Percentiles rank a stretch among this genome's conserved stretches.
These are phyloP conservation scores for Drosophila acutilabella DNA, from an alignment of 2,888 invertebrate genomes.

Conservation along the genomic window DNA sequence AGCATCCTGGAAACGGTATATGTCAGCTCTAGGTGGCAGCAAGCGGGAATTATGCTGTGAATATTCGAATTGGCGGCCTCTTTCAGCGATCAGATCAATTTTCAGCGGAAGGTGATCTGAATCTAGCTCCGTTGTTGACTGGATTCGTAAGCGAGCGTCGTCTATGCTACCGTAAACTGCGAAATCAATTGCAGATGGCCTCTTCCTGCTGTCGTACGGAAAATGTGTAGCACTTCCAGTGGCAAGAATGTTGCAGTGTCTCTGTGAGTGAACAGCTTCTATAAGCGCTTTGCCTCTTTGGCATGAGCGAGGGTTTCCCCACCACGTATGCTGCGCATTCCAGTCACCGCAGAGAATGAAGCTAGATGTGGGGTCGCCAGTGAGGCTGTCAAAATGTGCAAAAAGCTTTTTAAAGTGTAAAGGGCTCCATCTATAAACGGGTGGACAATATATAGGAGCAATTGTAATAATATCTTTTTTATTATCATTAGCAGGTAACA, in stretches of 20 bases:
- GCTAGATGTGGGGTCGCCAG: not conserved
- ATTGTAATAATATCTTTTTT: slow-evolving; percentile 4
- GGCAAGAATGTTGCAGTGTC: not conserved
- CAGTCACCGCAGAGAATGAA: slow-evolving; percentile 19
- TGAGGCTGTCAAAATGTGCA: not conserved
- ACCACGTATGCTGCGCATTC: slow-evolving; percentile 25
- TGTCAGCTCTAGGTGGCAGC: not conserved
- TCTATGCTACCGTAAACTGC: not conserved
- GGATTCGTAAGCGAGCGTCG: not conserved
- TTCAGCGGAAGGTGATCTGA: slow-evolving; percentile 6
- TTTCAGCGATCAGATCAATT: not conserved
- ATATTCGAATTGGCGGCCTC: not conserved
- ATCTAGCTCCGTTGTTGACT: not conserved
- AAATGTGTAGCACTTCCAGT: slow-evolving; percentile 9
- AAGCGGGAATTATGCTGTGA: not conserved
- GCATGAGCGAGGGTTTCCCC: slow-evolving; percentile 11
- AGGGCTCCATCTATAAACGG: not conserved
- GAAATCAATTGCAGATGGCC: slow-evolving; percentile 2
- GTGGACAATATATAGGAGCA: slow-evolving; percentile 20
- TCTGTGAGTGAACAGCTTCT: not conserved
- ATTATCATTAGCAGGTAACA: not conserved
- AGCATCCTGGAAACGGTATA: not conserved
- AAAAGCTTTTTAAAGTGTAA: not conserved
- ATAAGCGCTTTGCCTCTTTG: not conserved
- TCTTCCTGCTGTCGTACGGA: not conserved